Conservation (phyloP, 2,797 vertebrate genomes). For the Clarias laeviceps region DNA sequence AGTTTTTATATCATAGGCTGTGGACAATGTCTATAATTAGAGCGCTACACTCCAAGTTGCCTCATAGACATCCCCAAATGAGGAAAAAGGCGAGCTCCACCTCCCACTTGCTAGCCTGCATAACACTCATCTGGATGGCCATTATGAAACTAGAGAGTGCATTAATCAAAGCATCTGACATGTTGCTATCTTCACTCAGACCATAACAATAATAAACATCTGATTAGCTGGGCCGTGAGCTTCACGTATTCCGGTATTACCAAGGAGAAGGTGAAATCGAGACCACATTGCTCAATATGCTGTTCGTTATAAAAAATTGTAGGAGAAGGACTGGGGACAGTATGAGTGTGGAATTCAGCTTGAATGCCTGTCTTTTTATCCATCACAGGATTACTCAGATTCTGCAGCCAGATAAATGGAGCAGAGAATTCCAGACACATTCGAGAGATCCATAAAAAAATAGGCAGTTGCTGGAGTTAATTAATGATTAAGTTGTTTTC, state of each 20-base stretch:
- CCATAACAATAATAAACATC: slow-evolving; percentile 21
- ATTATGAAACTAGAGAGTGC: slow-evolving; percentile 34
- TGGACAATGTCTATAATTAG: slow-evolving; percentile 62
- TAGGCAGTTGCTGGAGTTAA: background rate
- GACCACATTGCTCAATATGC: background rate
- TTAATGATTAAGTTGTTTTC: background rate
- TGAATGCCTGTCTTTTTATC: slow-evolving; percentile 35
- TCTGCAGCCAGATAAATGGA: slow-evolving; percentile 11
- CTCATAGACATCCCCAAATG: slow-evolving; percentile 46
- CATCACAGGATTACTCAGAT: slow-evolving; percentile 32
- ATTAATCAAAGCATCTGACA: slow-evolving; percentile 48
- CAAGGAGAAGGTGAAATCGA: background rate
- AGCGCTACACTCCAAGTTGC: slow-evolving; percentile 31
- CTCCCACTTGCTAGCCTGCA: slow-evolving; percentile 1
- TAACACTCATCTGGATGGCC: slow-evolving; percentile 27
- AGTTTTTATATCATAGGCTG: slow-evolving; percentile 54
- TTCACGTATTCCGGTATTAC: background rate
- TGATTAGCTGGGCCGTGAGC: slow-evolving; percentile 4
- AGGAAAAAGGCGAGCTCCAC: slow-evolving; percentile 33
- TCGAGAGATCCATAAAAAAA: background rate
- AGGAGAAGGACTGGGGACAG: background rate
- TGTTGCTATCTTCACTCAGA: slow-evolving; percentile 26
- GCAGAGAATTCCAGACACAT: slow-evolving; percentile 14
- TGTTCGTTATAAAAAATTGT: background rate
- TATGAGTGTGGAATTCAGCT: slow-evolving; percentile 20